Evolutionary conservation across 2,888 invertebrate species (phyloP), one percentile per base, ranked within the genome.

Genomic region (Candidula unifasciata): DNA sequence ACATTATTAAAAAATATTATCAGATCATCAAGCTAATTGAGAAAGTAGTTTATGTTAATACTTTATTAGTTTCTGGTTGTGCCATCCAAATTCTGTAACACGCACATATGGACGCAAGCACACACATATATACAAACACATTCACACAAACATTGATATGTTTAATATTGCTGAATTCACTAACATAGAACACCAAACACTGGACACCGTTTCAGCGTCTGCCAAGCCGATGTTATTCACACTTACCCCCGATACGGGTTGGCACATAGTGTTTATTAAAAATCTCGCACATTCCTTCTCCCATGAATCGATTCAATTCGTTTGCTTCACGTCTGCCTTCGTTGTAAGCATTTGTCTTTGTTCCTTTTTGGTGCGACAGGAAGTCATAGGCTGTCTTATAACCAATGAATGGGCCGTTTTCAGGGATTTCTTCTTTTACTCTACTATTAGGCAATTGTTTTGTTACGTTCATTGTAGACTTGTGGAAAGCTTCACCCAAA

Each of bases 191-290:
- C 13, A 44, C 13, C 44, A 6, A 44, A 44, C 44, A 44, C 13
- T 6, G 6, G 44, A 44, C 44, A 13, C 13, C 44, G 13, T 44
- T 44, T 6, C 18, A 35, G 3, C 68, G 21, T 71, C 24, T 6
- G 37, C 71, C 37, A 37, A 13, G 8, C n/a, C 1, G 24, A 2
- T 71, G 10, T 27, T 79, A 84, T n/a, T 60, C 79, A 79, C 83
- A 84, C 73, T 79, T 84, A 1, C 87, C 87, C 0, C 87, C 87
- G 60, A 86, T 74, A n/a, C 64, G 37, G 0, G 85, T 86, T 10
- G 85, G 87, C 27, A 86, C 84, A 35, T 85, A 87, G 66, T 83
- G 87, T 80, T 86, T 87, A 52, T 83, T 77, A 30, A 87, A 87
- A 24, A 87, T 82, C 10, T 82, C 85, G 66, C 87, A 87, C 86